A percentile compares a stretch with the other conserved stretches of the same genome.
Conservation (phyloP, 2,888 invertebrate genomes). For the Tipula unca region DNA sequence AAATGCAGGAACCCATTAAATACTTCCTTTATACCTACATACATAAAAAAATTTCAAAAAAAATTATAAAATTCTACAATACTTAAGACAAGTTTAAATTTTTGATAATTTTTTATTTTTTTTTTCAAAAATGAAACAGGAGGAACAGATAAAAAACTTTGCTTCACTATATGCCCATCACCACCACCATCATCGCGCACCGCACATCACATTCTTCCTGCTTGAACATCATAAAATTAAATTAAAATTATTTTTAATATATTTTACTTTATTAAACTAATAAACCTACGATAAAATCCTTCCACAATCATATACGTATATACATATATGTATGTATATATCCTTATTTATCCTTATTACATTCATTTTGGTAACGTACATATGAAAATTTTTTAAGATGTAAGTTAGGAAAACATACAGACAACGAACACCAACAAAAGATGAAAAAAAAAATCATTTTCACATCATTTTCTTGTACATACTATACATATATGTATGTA, state of each 20-base stretch:
- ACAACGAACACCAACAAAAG: not conserved
- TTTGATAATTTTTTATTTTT: too few species aligned
- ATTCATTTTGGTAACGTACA: not conserved
- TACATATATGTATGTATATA: not conserved
- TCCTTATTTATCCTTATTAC: constrained; percentile 1
- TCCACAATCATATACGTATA: too few species aligned
- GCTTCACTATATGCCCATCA: too few species aligned
- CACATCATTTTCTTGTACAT: not conserved
- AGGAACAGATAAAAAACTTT: too few species aligned
- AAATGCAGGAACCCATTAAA: too few species aligned
- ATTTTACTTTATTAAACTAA: not conserved
- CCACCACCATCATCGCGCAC: not conserved
- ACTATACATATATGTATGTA: not conserved
- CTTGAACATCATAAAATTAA: not conserved
- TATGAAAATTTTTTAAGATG: not conserved
- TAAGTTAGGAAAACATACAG: not conserved
- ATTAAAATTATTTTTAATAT: constrained; percentile 1
- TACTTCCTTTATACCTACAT: too few species aligned
- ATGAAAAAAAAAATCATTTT: not conserved
- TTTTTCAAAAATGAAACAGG: too few species aligned
- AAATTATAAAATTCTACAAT: too few species aligned
- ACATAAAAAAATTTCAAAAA: too few species aligned
- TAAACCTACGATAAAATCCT: constrained; percentile 14
- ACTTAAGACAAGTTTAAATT: too few species aligned
- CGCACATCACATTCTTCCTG: not conserved